These are phyloP conservation scores for Lutjanus campechanus DNA, from an alignment of 2,797 vertebrate species.

Conservation along the genomic window DNA sequence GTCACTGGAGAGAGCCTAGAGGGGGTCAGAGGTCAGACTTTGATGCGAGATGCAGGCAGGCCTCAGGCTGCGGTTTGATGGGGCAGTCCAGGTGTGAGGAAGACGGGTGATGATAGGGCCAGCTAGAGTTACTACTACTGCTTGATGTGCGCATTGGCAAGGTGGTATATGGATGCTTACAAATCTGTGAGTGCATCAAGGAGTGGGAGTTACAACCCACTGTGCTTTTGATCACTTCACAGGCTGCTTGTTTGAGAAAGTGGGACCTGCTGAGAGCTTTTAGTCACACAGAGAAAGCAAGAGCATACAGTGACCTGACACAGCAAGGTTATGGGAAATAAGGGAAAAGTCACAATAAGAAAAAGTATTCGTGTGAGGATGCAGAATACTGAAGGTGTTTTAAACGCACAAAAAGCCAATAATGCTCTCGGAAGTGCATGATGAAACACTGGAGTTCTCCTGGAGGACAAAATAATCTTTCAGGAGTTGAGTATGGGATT, in stretches of 20 bases:
- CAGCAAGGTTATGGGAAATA: conserved; percentile 22
- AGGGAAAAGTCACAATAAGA: not conserved
- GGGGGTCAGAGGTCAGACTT: conserved; percentile 63
- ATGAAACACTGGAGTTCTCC: conserved; percentile 20
- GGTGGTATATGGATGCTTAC: conserved; percentile 29
- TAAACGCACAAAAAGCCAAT: not conserved
- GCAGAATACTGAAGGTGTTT: not conserved
- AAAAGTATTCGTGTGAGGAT: conserved; percentile 1
- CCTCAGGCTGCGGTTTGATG: conserved; percentile 48
- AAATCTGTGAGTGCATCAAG: conserved; percentile 41
- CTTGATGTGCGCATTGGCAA: conserved; percentile 30
- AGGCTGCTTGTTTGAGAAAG: conserved; percentile 34
- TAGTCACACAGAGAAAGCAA: conserved; percentile 38
- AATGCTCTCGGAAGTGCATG: not conserved
- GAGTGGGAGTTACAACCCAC: conserved; percentile 47
- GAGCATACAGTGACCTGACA: conserved; percentile 25
- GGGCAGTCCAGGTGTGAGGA: conserved; percentile 65
- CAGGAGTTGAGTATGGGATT: conserved; percentile 14
- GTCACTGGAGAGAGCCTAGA: conserved; percentile 14
- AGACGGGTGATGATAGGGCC: conserved; percentile 26
- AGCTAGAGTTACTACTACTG: conserved; percentile 33
- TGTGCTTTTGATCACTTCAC: conserved; percentile 70
- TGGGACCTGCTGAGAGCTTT: conserved; percentile 59
- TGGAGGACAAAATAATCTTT: conserved; percentile 29
- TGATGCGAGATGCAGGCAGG: conserved; percentile 54